Evolutionary conservation across 2,797 vertebrate genomes (phyloP).

Genomic region (Myotis planiceps): DNA sequence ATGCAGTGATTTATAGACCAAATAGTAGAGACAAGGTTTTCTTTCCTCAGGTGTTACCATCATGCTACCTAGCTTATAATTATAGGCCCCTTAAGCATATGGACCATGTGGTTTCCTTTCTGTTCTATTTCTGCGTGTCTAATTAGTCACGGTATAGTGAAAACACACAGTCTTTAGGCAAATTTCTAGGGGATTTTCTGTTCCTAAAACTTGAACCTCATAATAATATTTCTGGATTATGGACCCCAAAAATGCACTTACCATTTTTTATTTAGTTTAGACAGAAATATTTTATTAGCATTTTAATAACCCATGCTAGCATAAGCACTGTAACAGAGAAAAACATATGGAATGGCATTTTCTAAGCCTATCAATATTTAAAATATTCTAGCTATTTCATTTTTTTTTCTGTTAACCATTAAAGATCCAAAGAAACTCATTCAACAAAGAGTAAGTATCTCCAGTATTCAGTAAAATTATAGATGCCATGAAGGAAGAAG

Average conservation of each 20-base stretch:
- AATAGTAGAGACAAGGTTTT: background rate
- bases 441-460: background rate
- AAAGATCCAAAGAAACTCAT: background rate
- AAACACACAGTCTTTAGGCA: background rate
- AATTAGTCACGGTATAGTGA: constrained; percentile 41
- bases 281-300: constrained; percentile 65
- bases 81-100: background rate
- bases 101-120: background rate
- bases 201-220: constrained; percentile 38
- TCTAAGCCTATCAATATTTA: background rate
- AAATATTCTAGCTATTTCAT: background rate
- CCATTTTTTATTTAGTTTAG: constrained; percentile 52
- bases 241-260: background rate
- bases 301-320: constrained; percentile 58
- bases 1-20: background rate
- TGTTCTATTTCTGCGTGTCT: background rate
- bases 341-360: constrained; percentile 63
- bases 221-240: constrained; percentile 29
- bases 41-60: background rate
- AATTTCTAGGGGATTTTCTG: constrained; percentile 40
- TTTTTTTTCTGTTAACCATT: background rate
- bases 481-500: background rate
- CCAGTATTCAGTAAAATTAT: background rate
- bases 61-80: background rate
- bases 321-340: constrained; percentile 22